Evolutionary conservation across 2,888 invertebrate genomes (phyloP), one percentile per base, ranked within the genome.

Genomic region (Anthoptus insignis): DNA sequence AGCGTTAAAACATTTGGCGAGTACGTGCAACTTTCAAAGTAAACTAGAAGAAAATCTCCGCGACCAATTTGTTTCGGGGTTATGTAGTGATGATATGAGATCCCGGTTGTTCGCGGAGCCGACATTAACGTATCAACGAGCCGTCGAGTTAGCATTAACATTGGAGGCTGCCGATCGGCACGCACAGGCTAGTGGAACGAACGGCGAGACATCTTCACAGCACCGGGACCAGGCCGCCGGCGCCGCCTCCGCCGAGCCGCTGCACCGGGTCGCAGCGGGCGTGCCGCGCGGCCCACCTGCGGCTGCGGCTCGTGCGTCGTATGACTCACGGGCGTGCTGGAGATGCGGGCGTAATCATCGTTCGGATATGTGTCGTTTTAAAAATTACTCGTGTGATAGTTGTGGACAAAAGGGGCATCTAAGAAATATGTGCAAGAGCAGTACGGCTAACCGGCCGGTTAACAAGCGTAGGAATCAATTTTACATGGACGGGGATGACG

Each of bases 111-210:
- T 50, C 16, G 50, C 50, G 29, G 50, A 50, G 8, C 37, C 37
- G n/a, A 37, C n/a, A n/a, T 37, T 37, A 37, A 37, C 37, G n/a
- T n/a, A 37, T n/a, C 13, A 65, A 11, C 45, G 50, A 14, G 59
- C 59, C 19, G 60, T 65, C 42, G 65, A 60, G 42, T 42, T 67
- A 24, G 68, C 66, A 13, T 24, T 66, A 50, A 49, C 59, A 27
- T 32, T 68, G 63, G 63, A 61, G 58, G 65, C 65, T 24, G 68
- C 68, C 56, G 63, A 57, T 22, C 34, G 58, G 45, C 49, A 66
- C 37, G 65, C 61, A 45, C 21, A n/a, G 32, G 19, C 58, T 32
- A 22, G 61, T 21, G 24, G 53, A 19, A 4, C 7, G n/a, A 34
- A 34, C 47, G 14, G 52, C 24, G 42, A 19, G 9, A 42, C 16